These are phyloP conservation scores for Trichopria drosophilae DNA, from an alignment of 2,888 invertebrate genomes.

Conservation along the genomic window DNA sequence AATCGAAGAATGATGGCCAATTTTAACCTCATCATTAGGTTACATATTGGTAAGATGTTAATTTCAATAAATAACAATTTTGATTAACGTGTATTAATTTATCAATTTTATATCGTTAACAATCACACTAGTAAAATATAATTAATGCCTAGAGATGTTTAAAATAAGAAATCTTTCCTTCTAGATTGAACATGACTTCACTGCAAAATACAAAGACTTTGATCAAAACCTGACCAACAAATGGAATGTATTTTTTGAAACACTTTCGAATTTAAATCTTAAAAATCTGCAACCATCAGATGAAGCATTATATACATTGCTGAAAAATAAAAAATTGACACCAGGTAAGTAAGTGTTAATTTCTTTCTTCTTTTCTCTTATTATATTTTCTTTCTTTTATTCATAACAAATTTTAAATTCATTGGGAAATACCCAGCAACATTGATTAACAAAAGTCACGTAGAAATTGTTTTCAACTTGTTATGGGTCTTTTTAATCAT, in stretches of 20 bases:
- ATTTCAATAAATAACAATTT: no score
- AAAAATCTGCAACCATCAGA: background rate
- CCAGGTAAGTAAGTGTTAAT: constrained; percentile 7
- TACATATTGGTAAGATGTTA: background rate
- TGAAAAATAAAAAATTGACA: background rate
- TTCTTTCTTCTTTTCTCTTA: no score
- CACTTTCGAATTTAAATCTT: background rate
- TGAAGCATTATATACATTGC: background rate
- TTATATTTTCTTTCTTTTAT: no score
- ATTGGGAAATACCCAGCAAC: no score
- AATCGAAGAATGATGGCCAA: constrained; percentile 3
- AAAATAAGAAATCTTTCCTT: background rate
- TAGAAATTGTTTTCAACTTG: no score
- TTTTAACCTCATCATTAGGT: background rate
- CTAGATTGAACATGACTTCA: constrained; percentile 1
- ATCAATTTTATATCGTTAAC: background rate
- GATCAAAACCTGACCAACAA: background rate
- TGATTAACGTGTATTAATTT: background rate
- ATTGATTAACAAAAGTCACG: no score
- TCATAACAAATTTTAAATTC: no score
- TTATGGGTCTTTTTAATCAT: no score
- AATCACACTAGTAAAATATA: no score
- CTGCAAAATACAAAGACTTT: background rate
- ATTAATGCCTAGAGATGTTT: no score
- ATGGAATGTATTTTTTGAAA: constrained; percentile 1